Base-by-base conservation (phyloP, 1,140 invertebrate genomes). In the Aleiodes sp. region DNA sequence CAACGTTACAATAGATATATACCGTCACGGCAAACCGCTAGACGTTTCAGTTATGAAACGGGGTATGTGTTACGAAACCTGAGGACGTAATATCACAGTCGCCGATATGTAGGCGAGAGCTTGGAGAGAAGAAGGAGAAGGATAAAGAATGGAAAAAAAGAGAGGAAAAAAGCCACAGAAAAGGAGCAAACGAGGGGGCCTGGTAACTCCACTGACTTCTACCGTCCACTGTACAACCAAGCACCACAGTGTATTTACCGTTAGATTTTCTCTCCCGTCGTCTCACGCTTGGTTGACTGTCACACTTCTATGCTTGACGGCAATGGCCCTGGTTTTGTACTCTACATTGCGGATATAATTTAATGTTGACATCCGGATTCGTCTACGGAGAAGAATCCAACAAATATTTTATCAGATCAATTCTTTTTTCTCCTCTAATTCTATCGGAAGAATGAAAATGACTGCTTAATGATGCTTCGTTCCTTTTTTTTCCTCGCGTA, bases 241-340 rank as follows among this genome's bases (percentile, higher is more conserved):
- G 60, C 61, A 41, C 65, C 31, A 46, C 35, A 59, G 31, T 56
- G 29, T 33, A 28, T 56, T 70, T 81, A 79, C 81, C 81, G 81
- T 82, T 82, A 82, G 80, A 82, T 82, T 82, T 82, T 82, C 81
- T 80, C 80, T 70, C 68, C 19, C 56, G 41, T 28, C 35, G 67
- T 35, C 67, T 63, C 35, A 63, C 41, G 71, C 71, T 71, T 61
- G 68, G 69, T 39, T 73, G 72, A 63, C 52, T 70, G 72, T 73
- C 72, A 73, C 72, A 73, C 72, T 73, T 73, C 59, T 61, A 59
- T 68, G 66, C 52, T 72, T 70, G 67, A 63, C 63, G 69, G 69
- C 69, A 70, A 70, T 71, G 64, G 64, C 70, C 70, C 70, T 71
- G 64, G 63, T 67, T 65, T 65, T 67, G 41, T 62, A 65, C 64